Percentiles rank a stretch among this genome's conserved stretches.
phyloP scores from a whole-genome alignment of 2,797 vertebrate species.

The Nyctalus aviator region DNA sequence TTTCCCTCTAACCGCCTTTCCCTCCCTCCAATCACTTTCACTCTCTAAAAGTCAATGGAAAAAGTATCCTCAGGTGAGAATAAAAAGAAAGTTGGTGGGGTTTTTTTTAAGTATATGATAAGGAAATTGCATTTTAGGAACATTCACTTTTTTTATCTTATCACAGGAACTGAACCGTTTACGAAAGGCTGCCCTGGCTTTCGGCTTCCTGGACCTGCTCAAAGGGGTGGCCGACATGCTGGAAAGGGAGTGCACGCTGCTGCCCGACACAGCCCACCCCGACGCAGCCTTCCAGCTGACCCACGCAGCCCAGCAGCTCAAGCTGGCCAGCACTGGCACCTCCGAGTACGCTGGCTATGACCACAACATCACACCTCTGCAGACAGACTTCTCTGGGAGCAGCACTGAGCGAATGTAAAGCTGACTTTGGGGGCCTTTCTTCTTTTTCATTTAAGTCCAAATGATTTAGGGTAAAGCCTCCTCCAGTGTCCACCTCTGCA shows the following conservation, averaged over 20 bases:
- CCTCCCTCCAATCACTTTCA: no score
- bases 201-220: slow-evolving; percentile 97
- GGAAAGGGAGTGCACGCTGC: slow-evolving; percentile 96
- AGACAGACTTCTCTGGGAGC: slow-evolving; percentile 95
- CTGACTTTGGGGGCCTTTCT: not conserved
- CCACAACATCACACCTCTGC: slow-evolving; percentile 96
- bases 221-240: slow-evolving; percentile 97
- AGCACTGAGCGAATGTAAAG: slow-evolving; percentile 88
- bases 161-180: slow-evolving; percentile 97
- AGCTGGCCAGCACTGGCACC: slow-evolving; percentile 94
- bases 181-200: slow-evolving; percentile 96
- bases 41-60: no score
- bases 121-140: not conserved
- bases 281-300: slow-evolving; percentile 98
- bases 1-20: no score
- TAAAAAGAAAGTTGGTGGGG: not conserved
- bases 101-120: not conserved
- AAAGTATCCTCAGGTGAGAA: no score
- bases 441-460: slow-evolving; percentile 18
- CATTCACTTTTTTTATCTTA: not conserved
- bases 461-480: not conserved
- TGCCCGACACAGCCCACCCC: slow-evolving; percentile 97
- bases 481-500: not conserved
- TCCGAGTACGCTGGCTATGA: slow-evolving; percentile 95
- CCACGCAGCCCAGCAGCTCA: slow-evolving; percentile 97